Percentiles rank a stretch among this genome's conserved stretches.
Evolutionary conservation across 2,888 invertebrate genomes (phyloP).

Genomic region (Tetanocera ferruginea): DNA sequence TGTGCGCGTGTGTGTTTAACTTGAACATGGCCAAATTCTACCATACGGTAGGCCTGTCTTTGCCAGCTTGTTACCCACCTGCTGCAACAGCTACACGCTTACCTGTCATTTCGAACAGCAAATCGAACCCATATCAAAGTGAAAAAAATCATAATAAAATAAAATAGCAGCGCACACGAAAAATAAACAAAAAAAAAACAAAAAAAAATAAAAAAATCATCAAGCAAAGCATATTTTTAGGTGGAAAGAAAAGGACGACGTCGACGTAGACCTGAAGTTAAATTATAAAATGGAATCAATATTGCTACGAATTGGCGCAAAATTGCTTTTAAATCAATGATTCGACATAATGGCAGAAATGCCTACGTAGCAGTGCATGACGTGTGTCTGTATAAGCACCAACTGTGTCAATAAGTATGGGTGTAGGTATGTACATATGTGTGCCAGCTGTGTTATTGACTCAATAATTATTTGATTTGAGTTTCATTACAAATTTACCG

Average conservation of each 20-base stretch:
- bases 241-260: background rate
- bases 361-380: background rate
- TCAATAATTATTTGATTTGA: slow-evolving; percentile 9
- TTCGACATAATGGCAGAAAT: slow-evolving; percentile 27
- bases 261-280: background rate
- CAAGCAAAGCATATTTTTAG: background rate
- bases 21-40: too few species aligned
- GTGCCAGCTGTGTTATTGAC: background rate
- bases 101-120: slow-evolving; percentile 14
- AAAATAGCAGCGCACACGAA: background rate
- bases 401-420: background rate
- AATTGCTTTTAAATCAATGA: slow-evolving; percentile 53
- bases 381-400: background rate
- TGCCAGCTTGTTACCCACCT: too few species aligned
- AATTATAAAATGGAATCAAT: slow-evolving; percentile 45
- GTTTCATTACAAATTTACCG: background rate
- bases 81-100: too few species aligned
- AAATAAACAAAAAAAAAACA: background rate
- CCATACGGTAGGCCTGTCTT: too few species aligned
- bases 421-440: background rate
- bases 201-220: background rate
- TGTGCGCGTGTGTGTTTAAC: too few species aligned
- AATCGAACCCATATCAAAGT: slow-evolving; percentile 35
- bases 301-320: slow-evolving; percentile 51
- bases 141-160: slow-evolving; percentile 6